A percentile compares a stretch with the other conserved stretches of the same genome.
phyloP scores from a whole-genome alignment of 2,113 vertebrate species.

The Nothocercus julius region DNA sequence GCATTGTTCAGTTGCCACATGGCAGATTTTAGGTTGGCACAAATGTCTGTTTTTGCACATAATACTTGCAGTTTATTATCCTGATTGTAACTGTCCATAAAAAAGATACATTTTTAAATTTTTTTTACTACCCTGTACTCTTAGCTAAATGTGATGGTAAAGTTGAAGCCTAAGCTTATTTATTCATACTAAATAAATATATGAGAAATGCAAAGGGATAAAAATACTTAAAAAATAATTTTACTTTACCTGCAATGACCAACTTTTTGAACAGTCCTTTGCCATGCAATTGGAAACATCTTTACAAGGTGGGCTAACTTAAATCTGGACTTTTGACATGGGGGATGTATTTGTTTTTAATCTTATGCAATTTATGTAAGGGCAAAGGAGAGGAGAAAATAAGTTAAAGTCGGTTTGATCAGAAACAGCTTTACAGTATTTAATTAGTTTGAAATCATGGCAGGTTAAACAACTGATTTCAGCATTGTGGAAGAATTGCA shows the following conservation, averaged over 20 bases:
- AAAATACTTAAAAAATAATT: too few species aligned
- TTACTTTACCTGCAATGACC: neutral
- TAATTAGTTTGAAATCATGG: neutral
- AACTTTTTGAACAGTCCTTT: neutral
- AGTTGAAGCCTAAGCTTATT: neutral
- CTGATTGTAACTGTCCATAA: neutral
- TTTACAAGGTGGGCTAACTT: too few species aligned
- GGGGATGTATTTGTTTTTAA: neutral
- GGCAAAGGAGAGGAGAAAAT: neutral
- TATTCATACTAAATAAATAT: neutral
- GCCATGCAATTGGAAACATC: too few species aligned
- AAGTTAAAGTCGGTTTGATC: neutral
- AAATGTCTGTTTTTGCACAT: neutral
- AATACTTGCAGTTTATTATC: neutral
- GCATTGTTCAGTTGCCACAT: neutral
- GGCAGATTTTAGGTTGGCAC: neutral
- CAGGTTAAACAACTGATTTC: neutral
- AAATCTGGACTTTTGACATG: neutral
- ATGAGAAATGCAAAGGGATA: neutral
- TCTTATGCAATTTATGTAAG: neutral
- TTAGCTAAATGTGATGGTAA: neutral
- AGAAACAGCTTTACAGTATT: neutral
- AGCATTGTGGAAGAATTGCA: neutral
- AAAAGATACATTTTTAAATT: neutral
- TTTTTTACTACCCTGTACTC: neutral